phyloP scores from a whole-genome alignment of 2,888 invertebrate genomes.

The Neria commutata region DNA sequence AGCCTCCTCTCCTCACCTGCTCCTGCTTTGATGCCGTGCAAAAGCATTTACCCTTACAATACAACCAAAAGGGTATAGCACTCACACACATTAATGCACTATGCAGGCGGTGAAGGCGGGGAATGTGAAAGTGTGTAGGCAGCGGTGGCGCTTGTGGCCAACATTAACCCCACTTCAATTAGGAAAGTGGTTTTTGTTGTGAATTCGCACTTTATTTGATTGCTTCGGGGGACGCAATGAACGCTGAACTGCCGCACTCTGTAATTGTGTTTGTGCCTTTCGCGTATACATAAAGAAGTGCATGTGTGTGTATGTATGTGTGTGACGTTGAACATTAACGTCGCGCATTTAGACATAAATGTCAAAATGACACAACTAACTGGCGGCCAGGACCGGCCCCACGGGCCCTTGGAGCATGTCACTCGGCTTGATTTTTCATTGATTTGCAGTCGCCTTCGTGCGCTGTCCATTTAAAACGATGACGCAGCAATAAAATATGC shows the following conservation, averaged over 20 bases:
- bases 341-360: neutral
- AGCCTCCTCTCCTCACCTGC: too few species aligned
- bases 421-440: neutral
- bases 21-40: too few species aligned
- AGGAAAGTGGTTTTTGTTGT: neutral
- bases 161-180: conserved; percentile 1
- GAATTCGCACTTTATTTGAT: conserved; percentile 1
- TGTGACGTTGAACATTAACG: neutral
- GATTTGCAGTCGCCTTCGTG: neutral
- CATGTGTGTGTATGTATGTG: too few species aligned
- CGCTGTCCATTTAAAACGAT: neutral
- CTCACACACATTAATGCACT: too few species aligned
- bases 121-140: too few species aligned
- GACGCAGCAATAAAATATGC: neutral
- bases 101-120: too few species aligned
- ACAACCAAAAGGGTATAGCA: too few species aligned
- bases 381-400: neutral
- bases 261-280: neutral
- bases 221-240: neutral
- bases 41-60: too few species aligned
- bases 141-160: neutral
- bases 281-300: neutral
- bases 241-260: too few species aligned
- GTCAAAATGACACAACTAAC: neutral
- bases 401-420: neutral